Evolutionary conservation across 2,888 invertebrate species (phyloP).

Genomic region (Carterocephalus palaemon): DNA sequence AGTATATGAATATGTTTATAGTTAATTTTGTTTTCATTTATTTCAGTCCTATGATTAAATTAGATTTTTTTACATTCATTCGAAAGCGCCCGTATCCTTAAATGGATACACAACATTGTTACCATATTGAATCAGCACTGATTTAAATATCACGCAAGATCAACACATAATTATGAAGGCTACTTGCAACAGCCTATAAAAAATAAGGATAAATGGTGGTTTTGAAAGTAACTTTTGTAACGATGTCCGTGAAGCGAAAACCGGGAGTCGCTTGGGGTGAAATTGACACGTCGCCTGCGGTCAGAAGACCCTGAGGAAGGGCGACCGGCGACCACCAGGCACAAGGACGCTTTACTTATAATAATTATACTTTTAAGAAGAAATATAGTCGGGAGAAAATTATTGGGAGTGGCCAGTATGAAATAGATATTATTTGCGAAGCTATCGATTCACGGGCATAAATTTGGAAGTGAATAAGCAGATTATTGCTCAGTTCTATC

Average conservation of each 20-base stretch:
- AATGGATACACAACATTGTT: neutral
- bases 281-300: slow-evolving; percentile 56
- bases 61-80: no score
- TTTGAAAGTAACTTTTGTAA: slow-evolving; percentile 59
- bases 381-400: no score
- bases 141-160: neutral
- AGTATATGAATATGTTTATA: slow-evolving; percentile 1
- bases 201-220: slow-evolving; percentile 35
- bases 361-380: no score
- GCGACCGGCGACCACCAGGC: no score
- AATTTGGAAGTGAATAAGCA: no score
- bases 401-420: no score
- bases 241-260: slow-evolving; percentile 53
- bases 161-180: neutral
- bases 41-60: no score
- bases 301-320: slow-evolving; percentile 38
- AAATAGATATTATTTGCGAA: no score
- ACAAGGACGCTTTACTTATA: no score
- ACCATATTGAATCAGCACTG: neutral
- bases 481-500: no score
- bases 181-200: slow-evolving; percentile 8
- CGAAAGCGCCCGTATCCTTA: no score
- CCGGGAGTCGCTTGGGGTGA: slow-evolving; percentile 51
- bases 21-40: slow-evolving; percentile 3
- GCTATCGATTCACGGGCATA: no score